phyloP scores from a whole-genome alignment of 35 echinoderm and acorn worm genomes.

The Antedon bifida region DNA sequence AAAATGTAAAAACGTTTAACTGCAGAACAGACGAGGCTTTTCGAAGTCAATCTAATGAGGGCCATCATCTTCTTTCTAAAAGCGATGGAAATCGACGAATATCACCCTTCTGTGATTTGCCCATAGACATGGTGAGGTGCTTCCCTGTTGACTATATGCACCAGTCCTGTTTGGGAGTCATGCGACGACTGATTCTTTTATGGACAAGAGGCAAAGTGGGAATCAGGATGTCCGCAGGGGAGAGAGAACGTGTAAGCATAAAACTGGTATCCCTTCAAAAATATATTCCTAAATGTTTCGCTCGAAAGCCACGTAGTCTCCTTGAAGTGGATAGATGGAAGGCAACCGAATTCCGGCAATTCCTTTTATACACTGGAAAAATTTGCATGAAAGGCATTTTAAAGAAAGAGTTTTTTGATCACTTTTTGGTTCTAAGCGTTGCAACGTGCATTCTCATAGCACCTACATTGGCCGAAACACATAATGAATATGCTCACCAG shows the following conservation, averaged over 20 bases:
- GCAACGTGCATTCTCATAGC: conserved; percentile 14
- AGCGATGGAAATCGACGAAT: too few species aligned
- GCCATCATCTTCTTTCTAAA: too few species aligned
- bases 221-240: too few species aligned
- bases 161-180: conserved; percentile 42
- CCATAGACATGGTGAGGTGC: conserved; percentile 34
- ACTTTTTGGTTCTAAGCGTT: conserved; percentile 34
- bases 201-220: conserved; percentile 55
- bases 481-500: conserved; percentile 27
- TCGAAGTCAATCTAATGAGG: conserved; percentile 15
- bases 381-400: conserved; percentile 24
- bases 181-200: conserved; percentile 40
- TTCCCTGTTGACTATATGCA: conserved; percentile 57
- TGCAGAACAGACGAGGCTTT: conserved; percentile 37
- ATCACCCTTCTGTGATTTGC: conserved; percentile 30
- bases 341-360: conserved; percentile 44
- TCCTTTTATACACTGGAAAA: conserved; percentile 36
- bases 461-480: background rate
- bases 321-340: conserved; percentile 56
- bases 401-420: conserved; percentile 13
- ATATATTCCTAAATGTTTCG: conserved; percentile 19
- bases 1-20: conserved; percentile 3
- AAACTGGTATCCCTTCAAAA: too few species aligned
- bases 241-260: conserved; percentile 15
- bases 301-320: conserved; percentile 37